These are phyloP conservation scores for Macaca fascicularis DNA, from an alignment of 2,113 vertebrate species.

Conservation along the genomic window DNA sequence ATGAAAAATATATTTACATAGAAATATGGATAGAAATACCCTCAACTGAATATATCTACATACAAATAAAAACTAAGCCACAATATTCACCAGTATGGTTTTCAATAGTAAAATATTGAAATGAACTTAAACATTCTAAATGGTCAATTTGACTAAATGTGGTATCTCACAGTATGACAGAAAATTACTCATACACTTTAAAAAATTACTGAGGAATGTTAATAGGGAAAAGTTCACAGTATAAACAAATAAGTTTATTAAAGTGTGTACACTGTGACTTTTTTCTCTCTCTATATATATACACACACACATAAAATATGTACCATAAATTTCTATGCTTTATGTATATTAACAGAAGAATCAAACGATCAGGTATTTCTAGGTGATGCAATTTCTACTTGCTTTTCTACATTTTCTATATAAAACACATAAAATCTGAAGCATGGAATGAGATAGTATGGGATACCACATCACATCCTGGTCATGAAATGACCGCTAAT, in stretches of 20 bases:
- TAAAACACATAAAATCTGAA: not conserved
- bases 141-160: constrained; percentile 8
- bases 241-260: not conserved
- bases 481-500: not conserved
- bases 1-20: not conserved
- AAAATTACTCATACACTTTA: not conserved
- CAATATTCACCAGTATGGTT: not conserved
- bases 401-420: not conserved
- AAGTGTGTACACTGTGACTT: not conserved
- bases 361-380: constrained; percentile 19
- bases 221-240: constrained; percentile 7
- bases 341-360: not conserved
- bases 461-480: not conserved
- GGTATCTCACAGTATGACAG: not conserved
- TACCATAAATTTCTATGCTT: not conserved
- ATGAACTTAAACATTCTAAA: constrained; percentile 25
- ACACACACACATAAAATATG: not conserved
- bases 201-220: constrained; percentile 28
- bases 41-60: not conserved
- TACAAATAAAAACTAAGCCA: constrained; percentile 36
- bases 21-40: not conserved
- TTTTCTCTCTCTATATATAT: not conserved
- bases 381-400: not conserved
- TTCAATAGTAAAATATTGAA: not conserved
- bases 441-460: not conserved